Evolutionary conservation across 2,797 vertebrate species (phyloP), one percentile per base, ranked within the genome.

Genomic region (Melanotaenia parkinsoni): DNA sequence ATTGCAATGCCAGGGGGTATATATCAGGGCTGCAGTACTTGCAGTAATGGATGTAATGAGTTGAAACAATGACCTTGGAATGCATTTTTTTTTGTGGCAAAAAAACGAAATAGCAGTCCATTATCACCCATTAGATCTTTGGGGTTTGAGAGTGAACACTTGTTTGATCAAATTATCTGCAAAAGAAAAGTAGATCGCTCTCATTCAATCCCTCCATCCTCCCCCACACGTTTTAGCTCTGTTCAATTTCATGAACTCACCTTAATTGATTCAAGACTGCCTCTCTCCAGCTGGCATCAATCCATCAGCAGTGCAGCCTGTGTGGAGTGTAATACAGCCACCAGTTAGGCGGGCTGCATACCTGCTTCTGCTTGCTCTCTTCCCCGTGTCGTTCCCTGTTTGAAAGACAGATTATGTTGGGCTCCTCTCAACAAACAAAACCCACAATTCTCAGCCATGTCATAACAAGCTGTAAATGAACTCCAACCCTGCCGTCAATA

Each of bases 331-430:
- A 93, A 90, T 90, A 88, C 77, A 89, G 84, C 81, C 76, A 76
- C 64, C 77, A 65, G 83, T 86, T 76, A 82, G 74, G 57, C 81
- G 58, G 72, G 67, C 83, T 63, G 80, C 81, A 70, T 88, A 89
- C 82, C 81, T 83, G 84, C 72, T 60, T 53, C 53, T 70, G 69
- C 76, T 78, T 61, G 59, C 73, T 75, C 80, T 70, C 56, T 68
- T 75, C 67, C 76, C 56, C 22, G 18, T 81, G 93, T 91, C 91
- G 88, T 47, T 85, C 70, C 82, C 86, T 77, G 82, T 93, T 90
- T 87, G 81, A 91, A 87, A 92, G 93, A 94, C 87, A 72, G 92
- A 94, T 93, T 92, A 86, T 93, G 90, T 89, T 85, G 88, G 77
- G 78, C 74, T 79, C 77, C 86, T 82, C 79, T 86, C 80, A 84